Evolutionary conservation across 2,113 vertebrate species (phyloP).

Genomic region (Taxidea taxus): DNA sequence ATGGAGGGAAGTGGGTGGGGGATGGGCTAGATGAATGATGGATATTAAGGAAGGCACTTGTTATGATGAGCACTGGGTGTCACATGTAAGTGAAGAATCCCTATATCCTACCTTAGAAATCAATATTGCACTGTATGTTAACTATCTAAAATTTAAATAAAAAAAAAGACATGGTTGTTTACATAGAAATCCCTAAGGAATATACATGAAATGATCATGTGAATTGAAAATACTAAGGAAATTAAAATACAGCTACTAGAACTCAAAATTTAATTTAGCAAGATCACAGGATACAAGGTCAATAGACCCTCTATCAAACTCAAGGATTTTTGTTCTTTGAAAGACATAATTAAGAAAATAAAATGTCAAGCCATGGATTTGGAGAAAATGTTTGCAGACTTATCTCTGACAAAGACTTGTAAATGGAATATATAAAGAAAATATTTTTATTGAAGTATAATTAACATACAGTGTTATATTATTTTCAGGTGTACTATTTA

Average conservation of each 20-base stretch:
- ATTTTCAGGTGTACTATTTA: background rate
- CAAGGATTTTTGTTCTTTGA: background rate
- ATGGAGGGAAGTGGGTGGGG: background rate
- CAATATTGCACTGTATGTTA: background rate
- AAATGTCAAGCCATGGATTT: background rate
- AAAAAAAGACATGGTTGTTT: background rate
- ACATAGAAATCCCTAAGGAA: background rate
- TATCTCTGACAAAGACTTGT: background rate
- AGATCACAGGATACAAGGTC: background rate
- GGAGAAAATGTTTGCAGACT: background rate
- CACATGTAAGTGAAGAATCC: background rate
- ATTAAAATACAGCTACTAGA: background rate
- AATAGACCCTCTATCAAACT: background rate
- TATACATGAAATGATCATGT: background rate
- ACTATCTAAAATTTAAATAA: background rate
- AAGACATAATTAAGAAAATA: background rate
- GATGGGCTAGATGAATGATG: background rate
- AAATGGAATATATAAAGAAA: background rate
- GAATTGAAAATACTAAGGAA: background rate
- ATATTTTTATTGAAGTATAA: background rate
- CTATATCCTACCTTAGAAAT: background rate
- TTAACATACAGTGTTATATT: background rate
- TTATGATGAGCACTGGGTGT: background rate
- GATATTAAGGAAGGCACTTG: background rate
- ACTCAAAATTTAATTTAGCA: background rate